Evolutionary conservation across 2,113 vertebrate species (phyloP).

Genomic region (Brachypodius melanocephalos): DNA sequence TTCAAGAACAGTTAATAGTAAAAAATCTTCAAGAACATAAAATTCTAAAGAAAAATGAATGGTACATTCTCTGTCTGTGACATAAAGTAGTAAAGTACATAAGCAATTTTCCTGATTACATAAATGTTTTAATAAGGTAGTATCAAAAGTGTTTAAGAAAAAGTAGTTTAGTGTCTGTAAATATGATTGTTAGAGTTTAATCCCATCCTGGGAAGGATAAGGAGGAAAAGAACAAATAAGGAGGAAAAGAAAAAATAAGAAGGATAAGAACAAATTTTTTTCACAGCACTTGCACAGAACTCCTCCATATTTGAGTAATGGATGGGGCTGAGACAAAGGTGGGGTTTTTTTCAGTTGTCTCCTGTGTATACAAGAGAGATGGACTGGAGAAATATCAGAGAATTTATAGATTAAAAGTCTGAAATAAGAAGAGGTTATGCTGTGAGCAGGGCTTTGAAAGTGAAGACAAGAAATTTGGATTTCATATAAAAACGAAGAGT

Average conservation of each 20-base stretch:
- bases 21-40: background rate
- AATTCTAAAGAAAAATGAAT: background rate
- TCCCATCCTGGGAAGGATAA: background rate
- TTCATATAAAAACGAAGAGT: background rate
- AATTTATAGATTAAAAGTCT: background rate
- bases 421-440: background rate
- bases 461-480: background rate
- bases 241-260: background rate
- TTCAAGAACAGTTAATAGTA: background rate
- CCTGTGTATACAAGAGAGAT: background rate
- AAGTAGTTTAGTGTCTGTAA: background rate
- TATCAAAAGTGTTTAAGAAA: background rate
- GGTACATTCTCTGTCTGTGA: background rate
- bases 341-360: accelerated
- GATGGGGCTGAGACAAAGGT: background rate
- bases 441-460: background rate
- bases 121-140: background rate
- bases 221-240: background rate
- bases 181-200: background rate
- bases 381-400: background rate
- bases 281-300: background rate
- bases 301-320: background rate
- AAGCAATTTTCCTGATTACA: background rate
- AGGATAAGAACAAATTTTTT: background rate
- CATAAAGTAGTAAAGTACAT: background rate